These are phyloP conservation scores for Holothuria glaberrima DNA, from an alignment of 35 echinoderm and acorn worm species.

Conservation along the genomic window DNA sequence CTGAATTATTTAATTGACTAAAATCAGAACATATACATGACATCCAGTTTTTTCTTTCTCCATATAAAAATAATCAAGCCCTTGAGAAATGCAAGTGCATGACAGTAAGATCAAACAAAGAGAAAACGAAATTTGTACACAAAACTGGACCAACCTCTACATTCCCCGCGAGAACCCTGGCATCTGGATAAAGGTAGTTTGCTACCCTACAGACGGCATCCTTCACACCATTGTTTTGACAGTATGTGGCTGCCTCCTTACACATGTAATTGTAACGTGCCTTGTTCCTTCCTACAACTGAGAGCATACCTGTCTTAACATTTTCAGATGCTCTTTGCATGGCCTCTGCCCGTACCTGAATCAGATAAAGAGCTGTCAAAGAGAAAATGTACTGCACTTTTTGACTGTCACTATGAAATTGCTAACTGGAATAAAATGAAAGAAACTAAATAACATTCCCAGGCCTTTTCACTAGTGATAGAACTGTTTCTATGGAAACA, in stretches of 20 bases:
- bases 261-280: slow-evolving; percentile 75
- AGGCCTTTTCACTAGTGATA: too few relatives aligned
- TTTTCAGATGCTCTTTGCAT: slow-evolving; percentile 94
- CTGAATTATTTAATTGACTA: too few relatives aligned
- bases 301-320: slow-evolving; percentile 84
- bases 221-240: slow-evolving; percentile 62
- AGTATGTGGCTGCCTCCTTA: slow-evolving; percentile 74
- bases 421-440: too few relatives aligned
- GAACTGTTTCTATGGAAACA: too few relatives aligned
- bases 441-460: too few relatives aligned
- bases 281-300: slow-evolving; percentile 60
- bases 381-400: too few relatives aligned
- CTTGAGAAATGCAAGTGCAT: too few relatives aligned
- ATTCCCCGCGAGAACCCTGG: slow-evolving; percentile 87
- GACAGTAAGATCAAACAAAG: background rate
- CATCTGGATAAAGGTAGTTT: slow-evolving; percentile 86
- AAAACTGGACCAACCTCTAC: slow-evolving; percentile 58
- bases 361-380: slow-evolving; percentile 78
- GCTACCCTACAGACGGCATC: slow-evolving; percentile 79
- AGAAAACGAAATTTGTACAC: background rate
- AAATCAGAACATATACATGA: too few relatives aligned
- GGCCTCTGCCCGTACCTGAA: slow-evolving; percentile 91
- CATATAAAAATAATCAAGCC: too few relatives aligned
- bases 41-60: too few relatives aligned
- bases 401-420: too few relatives aligned